Evolutionary conservation across 2,888 invertebrate genomes (phyloP), one percentile per base, ranked within the genome.

Genomic region (Aricia artaxerxes): DNA sequence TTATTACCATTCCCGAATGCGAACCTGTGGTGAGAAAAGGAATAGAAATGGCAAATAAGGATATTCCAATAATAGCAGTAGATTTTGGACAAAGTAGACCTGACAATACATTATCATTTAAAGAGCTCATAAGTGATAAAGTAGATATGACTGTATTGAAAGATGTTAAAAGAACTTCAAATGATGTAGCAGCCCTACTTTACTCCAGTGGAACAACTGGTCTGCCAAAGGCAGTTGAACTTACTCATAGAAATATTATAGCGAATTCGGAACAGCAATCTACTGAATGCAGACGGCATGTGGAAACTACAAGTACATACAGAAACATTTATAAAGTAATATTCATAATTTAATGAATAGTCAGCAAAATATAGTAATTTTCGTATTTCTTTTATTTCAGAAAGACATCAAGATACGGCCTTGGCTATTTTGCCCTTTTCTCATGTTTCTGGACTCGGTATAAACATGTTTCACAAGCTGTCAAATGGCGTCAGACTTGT

Each of bases 161-260:
- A 80, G 85, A 90, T 44, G 90, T 92, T 16, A 89, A 86, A n/a
- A 87, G 90, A 78, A 85, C 83, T 64, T 82, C 91, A 1, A 91
- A 96, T 13, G 97, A 97, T 84, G 88, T 96, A 2, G 95, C 95
- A 0, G 87, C 97, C 40, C 85, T 98, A 82, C 97, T 97, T 0
- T 98, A 97, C 91, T 98, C 98, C 4, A 98, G 97, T 87, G 97
- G 97, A 5, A 98, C 98, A 0, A 98, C 98, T 0, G 98, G 98
- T 0, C 83, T 97, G 31, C 97, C 97, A 0, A 97, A 97, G 92
- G 97, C 97, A 9, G 97, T 97, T 0, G 94, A 96, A 85, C 86
- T 97, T 1, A 95, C 96, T 0, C 96, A 97, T 88, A 88, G 83
- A 75, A 96, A 95, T 87, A 80, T 96, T 4, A 86, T 95, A 2